Base-by-base conservation (phyloP, 2,888 invertebrate species). In the Stegana nigrithorax region DNA sequence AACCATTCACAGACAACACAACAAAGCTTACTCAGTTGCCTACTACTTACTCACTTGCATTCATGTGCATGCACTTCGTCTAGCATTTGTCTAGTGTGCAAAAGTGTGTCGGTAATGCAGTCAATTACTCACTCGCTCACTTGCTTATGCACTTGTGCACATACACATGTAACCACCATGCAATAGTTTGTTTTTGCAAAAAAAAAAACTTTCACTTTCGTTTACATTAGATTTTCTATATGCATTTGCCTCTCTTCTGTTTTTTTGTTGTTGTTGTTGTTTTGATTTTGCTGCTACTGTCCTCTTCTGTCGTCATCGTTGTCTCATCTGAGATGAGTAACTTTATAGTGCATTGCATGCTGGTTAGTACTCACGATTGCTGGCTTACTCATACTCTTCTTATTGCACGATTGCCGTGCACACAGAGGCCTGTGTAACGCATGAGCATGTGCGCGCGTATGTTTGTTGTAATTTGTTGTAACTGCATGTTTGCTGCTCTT, bases 121-220 rank as follows among this genome's bases (percentile, higher is more conserved):
- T 25, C 21, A 5, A 26, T 8, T 14, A 8, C 53, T 36, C 14
- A 25, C 21, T 12, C 42, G 26, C 42, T 7, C 44, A 26, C 57
- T 14, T 26, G 26, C 19, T 23, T 42, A 21, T 55, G 36, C 56
- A 58, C 21, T 45, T 10, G 19, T 21, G 8, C 32, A 55, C 36
- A 2, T 12, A 51, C 51, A 8, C 14, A n/a, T 21, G 12, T 8
- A 17, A 14, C 45, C 21, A 19, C 19, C 19, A 29, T 57, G 58
- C 76, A 72, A 67, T 64, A 6, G 66, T 65, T 75, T 78, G 75
- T 75, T 75, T 75, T 78, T 76, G 74, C 75, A 10, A 39, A n/a
- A 39, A 23, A 19, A 45, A 59, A 76, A 73, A 76, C 75, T 79
- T 76, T 79, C 75, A 69, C 73, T 76, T 77, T 76, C 73, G n/a